Conservation (phyloP, 2,888 invertebrate genomes). For the Pseudococcus jackbeardsleyi region DNA sequence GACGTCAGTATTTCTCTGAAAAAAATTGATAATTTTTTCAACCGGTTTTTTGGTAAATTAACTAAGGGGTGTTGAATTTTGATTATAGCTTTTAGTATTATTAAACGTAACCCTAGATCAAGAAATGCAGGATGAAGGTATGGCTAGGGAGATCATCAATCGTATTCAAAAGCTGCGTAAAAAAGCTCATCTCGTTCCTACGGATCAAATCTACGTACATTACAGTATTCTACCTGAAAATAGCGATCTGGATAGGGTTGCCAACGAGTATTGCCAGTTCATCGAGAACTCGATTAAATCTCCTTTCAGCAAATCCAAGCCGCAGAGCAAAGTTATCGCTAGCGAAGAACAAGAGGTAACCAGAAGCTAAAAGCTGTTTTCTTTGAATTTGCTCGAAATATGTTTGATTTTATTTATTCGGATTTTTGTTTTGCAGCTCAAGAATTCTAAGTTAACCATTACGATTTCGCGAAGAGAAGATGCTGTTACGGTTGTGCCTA, state of each 20-base stretch:
- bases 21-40: not conserved
- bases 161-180: constrained; percentile 96
- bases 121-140: constrained; percentile 92
- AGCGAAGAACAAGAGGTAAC: constrained; percentile 74
- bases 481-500: constrained; percentile 50
- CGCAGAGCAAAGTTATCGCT: constrained; percentile 73
- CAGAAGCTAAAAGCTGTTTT: not conserved
- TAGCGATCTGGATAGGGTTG: constrained; percentile 78
- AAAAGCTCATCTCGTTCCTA: constrained; percentile 91
- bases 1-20: constrained; percentile 72
- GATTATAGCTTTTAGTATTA: constrained; percentile 79
- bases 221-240: constrained; percentile 76
- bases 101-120: constrained; percentile 91
- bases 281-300: constrained; percentile 88
- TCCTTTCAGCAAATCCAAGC: constrained; percentile 74
- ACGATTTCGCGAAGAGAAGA: constrained; percentile 76
- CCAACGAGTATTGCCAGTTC: constrained; percentile 79
- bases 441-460: constrained; percentile 80
- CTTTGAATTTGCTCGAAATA: not conserved
- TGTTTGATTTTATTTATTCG: constrained; percentile 67
- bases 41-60: not conserved
- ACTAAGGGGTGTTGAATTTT: constrained; percentile 6
- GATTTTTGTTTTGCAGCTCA: constrained; percentile 72
- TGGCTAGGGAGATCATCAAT: constrained; percentile 95
- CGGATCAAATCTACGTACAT: constrained; percentile 88